These are phyloP conservation scores for Nothobranchius kuhntae DNA, from an alignment of 2,113 vertebrate species.

Conservation along the genomic window DNA sequence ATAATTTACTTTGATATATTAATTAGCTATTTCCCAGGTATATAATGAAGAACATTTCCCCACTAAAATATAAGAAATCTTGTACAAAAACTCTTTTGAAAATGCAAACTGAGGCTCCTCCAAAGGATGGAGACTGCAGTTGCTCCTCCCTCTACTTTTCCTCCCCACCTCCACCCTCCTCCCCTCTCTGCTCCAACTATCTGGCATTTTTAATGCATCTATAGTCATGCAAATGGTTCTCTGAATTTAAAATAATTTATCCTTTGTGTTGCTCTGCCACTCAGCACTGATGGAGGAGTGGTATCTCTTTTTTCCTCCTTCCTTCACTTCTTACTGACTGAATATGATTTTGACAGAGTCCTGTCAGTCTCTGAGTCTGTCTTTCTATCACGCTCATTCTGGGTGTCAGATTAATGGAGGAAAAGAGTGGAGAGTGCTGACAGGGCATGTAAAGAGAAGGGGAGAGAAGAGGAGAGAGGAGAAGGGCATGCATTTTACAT, in stretches of 20 bases:
- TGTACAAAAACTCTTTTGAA: neutral
- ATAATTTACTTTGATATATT: too few species aligned
- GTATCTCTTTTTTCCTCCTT: conserved; percentile 54
- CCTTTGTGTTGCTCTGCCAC: conserved; percentile 69
- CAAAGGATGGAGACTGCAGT: conserved; percentile 17
- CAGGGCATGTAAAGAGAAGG: conserved; percentile 39
- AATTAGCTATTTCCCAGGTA: neutral
- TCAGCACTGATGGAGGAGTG: conserved; percentile 69
- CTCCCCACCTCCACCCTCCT: conserved; percentile 15
- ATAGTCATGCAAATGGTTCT: conserved; percentile 77
- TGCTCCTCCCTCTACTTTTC: conserved; percentile 22
- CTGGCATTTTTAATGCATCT: conserved; percentile 66
- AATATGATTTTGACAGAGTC: conserved; percentile 65
- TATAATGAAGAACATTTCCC: too few species aligned
- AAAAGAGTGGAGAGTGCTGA: conserved; percentile 59
- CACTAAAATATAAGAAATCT: neutral
- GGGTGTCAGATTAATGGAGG: conserved; percentile 61
- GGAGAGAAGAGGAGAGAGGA: conserved; percentile 10
- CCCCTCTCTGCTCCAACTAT: conserved; percentile 38
- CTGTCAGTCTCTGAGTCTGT: conserved; percentile 52
- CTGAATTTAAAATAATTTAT: conserved; percentile 65
- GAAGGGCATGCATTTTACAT: conserved; percentile 58
- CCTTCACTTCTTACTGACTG: conserved; percentile 31
- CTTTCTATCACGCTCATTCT: conserved; percentile 52
- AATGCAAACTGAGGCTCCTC: conserved; percentile 7